Percentiles rank a stretch among this genome's conserved stretches.
Evolutionary conservation across 2,888 invertebrate species (phyloP).

Genomic region (Noctua janthe): DNA sequence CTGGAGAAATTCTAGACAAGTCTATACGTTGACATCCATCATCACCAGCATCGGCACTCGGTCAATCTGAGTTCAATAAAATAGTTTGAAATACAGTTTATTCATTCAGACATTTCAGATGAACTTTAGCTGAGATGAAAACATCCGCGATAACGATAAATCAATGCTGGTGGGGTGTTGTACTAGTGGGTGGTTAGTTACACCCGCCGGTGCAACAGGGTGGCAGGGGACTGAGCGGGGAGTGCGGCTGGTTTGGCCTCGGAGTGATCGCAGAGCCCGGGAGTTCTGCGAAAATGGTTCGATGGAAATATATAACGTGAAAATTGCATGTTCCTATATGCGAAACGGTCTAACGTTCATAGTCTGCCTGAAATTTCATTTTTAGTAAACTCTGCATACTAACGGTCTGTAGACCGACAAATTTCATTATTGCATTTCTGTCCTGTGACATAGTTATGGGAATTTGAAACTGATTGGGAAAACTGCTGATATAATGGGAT

Average conservation of each 20-base stretch:
- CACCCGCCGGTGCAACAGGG: constrained; percentile 30
- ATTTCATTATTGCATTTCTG: background rate
- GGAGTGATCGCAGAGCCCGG: background rate
- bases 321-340: background rate
- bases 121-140: constrained; percentile 1
- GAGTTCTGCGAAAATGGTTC: constrained; percentile 13
- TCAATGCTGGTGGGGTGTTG: constrained; percentile 14
- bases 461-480: background rate
- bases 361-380: background rate
- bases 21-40: background rate
- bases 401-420: background rate
- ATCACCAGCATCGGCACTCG: background rate
- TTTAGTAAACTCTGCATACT: background rate
- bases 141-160: constrained; percentile 11
- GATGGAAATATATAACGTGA: background rate
- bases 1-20: background rate
- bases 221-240: background rate
- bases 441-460: background rate
- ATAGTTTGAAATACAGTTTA: background rate
- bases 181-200: constrained; percentile 11
- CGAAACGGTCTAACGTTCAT: background rate
- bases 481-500: background rate
- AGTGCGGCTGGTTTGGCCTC: background rate
- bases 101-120: constrained; percentile 9
- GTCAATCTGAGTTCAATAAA: background rate